Evolutionary conservation across 1,140 invertebrate species (phyloP), one percentile per base, ranked within the genome.

Genomic region (Diachasmimorpha longicaudata): DNA sequence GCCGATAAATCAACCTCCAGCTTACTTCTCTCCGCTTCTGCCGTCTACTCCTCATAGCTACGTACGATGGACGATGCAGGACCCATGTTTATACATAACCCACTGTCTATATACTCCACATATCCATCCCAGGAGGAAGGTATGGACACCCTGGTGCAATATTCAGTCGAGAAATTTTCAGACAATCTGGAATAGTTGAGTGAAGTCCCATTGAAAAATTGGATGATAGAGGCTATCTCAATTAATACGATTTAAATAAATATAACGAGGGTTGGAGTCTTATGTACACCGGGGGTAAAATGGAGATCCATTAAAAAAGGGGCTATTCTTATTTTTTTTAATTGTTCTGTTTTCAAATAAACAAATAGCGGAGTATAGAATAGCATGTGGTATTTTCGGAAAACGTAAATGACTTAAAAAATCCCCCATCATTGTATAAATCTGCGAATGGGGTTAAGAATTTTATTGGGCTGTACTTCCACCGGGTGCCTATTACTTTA

Each of bases 1-100:
- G 84, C 83, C 83, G 83, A 85, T 85, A 85, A 85, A 85, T 85
- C 84, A 85, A 85, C 77, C 84, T 84, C 79, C 71, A 58, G 71
- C 78, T 76, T 68, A 63, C 71, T 70, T 74, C 71, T 74, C 58
- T 42, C 21, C 48, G 55, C 36, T 66, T 55, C 46, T 42, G 66
- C 74, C 48, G 66, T 76, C 46, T 55, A 76, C 74, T 70, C 21
- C 48, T 70, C 68, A 75, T 63, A 39, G 67, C 44, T 70, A 25
- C 21, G 68, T 21, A 31, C 63, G 63, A 66, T 31, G 21, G 63
- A 66, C 21, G 21, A 23, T 58, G 11, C 23, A 25, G 58, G 48
- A 70, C 67, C 69, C 74, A 58, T 70, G 68, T 37, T n/a, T n/a
- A 39, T 75, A 70, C 69, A 23, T 70, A 75, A 42, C 48, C n/a